Evolutionary conservation across 2,888 invertebrate genomes (phyloP).

Genomic region (Pristionchus maxplancki): DNA sequence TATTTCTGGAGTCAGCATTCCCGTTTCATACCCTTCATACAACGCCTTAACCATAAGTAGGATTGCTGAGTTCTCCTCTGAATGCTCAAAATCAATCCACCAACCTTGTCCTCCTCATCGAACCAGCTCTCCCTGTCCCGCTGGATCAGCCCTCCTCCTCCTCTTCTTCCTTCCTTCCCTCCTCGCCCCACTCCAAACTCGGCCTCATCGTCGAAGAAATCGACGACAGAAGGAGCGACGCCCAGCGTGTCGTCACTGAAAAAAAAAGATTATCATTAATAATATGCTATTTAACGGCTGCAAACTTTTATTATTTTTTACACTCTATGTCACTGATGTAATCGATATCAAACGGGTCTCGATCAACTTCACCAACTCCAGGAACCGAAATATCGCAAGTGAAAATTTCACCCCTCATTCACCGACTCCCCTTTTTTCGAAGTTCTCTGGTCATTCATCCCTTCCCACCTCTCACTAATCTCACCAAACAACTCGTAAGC

Average conservation of each 20-base stretch:
- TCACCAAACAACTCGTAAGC: constrained; percentile 4
- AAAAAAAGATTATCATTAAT: background rate
- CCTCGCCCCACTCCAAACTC: constrained; percentile 9
- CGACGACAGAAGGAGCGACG: constrained; percentile 39
- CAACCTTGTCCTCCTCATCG: constrained; percentile 31
- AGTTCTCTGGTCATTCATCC: background rate
- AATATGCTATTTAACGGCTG: no score
- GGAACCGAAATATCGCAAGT: background rate
- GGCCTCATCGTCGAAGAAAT: constrained; percentile 38
- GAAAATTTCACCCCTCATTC: background rate
- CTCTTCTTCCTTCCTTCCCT: background rate
- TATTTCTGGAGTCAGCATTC: no score
- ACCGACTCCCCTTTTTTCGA: background rate
- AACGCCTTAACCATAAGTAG: background rate
- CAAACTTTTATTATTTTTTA: no score
- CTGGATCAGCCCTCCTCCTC: background rate
- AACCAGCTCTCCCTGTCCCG: constrained; percentile 3
- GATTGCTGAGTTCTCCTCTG: no score
- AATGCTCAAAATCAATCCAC: background rate
- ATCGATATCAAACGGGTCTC: background rate
- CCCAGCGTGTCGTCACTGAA: constrained; percentile 43
- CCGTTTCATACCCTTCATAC: background rate
- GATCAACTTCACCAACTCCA: background rate
- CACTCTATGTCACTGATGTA: no score
- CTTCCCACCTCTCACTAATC: background rate